A percentile compares a stretch with the other conserved stretches of the same genome.
Evolutionary conservation across 1,140 invertebrate species (phyloP).

Genomic region (Acromyrmex heyeri): DNA sequence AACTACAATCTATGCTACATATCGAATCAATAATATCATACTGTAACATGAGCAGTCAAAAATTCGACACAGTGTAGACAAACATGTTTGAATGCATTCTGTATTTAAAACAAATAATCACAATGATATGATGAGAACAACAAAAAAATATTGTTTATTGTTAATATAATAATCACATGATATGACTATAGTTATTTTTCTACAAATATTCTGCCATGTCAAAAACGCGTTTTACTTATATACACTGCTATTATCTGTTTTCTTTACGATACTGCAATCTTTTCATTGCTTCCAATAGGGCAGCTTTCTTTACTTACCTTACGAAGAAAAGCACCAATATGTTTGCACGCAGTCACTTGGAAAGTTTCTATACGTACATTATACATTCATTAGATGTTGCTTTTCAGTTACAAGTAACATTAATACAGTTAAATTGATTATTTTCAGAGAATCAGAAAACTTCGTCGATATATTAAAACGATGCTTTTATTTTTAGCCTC

Average conservation of each 20-base stretch:
- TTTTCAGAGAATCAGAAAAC: conserved; percentile 11
- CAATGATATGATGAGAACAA: neutral
- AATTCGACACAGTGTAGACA: neutral
- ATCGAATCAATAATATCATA: neutral
- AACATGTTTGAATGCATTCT: neutral
- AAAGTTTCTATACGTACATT: neutral
- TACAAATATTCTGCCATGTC: neutral
- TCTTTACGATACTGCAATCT: neutral
- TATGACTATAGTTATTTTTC: neutral
- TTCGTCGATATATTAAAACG: neutral
- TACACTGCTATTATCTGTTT: neutral
- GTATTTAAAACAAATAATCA: neutral
- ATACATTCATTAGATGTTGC: neutral
- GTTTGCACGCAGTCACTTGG: neutral
- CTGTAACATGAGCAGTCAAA: neutral
- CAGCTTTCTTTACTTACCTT: neutral
- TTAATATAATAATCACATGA: neutral
- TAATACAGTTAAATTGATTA: neutral
- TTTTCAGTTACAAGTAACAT: neutral
- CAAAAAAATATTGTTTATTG: neutral
- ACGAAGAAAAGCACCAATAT: neutral
- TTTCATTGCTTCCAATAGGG: neutral
- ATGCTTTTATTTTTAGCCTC: neutral
- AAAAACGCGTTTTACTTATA: neutral
- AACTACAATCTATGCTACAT: neutral